Evolutionary conservation across 2,888 invertebrate species (phyloP), one percentile per base, ranked within the genome.

Genomic region (Meta bourneti): DNA sequence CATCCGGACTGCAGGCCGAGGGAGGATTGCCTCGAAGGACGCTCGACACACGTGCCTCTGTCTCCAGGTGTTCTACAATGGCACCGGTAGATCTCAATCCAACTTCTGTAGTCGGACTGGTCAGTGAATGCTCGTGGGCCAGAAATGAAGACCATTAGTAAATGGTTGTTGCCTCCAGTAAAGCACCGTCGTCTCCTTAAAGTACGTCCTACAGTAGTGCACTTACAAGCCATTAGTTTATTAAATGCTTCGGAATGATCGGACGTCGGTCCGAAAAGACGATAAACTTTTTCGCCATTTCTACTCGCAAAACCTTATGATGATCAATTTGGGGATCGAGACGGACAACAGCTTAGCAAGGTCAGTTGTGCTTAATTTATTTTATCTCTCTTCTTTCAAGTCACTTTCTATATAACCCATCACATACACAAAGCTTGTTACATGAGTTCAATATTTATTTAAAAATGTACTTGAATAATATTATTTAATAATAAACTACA

Each of bases 141-240:
- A 74, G 91, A 81, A 48, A 91, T 91, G 91, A 82, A 83, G 83
- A 83, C 87, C 87, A 49, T 88, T 72, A 83, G 91, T 74, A 91
- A 91, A 87, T 91, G 91, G 91, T 83, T 91, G 77, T 52, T 91
- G 77, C 91, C 91, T 70, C 91, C 91, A 61, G 91, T 91, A 13
- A 91, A 91, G 91, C 91, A 91, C 74, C 91, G 91, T 86, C 87
- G 91, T 72, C 72, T 81, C 20, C 75, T 61, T 91, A 82, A 85
- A 48, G 79, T 91, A 78, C 91, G 91, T 91, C 91, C 87, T 91
- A 87, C 72, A 78, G 78, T 87, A 87, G 91, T 91, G 91, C 91
- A 91, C 87, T 83, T 91, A 91, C 77, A 54, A 20, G 48, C 52
- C 71, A 52, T 20, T 91, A 83, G 87, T 88, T 61, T 54, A 78